These are phyloP conservation scores for Sceliomorpha sp. DNA, from an alignment of 2,888 invertebrate species.

Conservation along the genomic window DNA sequence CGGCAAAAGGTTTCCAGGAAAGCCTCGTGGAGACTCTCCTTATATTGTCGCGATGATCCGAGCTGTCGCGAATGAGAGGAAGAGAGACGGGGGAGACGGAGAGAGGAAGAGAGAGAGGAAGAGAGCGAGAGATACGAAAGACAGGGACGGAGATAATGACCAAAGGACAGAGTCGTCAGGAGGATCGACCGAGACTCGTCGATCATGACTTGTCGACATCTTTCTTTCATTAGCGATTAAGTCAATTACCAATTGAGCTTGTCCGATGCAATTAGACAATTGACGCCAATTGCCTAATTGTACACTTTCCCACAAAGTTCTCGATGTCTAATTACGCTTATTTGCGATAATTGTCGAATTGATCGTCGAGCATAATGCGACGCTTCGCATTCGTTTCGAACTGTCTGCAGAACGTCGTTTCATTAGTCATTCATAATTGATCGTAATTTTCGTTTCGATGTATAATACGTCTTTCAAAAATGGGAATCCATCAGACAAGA, in stretches of 20 bases:
- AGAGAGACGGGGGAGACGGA: too few relatives aligned
- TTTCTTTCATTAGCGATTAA: conserved; percentile 47
- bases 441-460: too few relatives aligned
- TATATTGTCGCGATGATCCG: conserved; percentile 32
- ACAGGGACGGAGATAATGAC: conserved; percentile 21
- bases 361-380: conserved; percentile 61
- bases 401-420: too few relatives aligned
- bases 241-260: conserved; percentile 48
- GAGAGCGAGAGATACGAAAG: conserved; percentile 5
- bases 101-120: conserved; percentile 24
- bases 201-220: conserved; percentile 18
- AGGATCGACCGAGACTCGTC: conserved; percentile 39
- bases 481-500: too few relatives aligned
- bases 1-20: conserved; percentile 66
- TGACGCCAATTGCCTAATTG: conserved; percentile 73
- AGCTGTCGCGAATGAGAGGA: conserved; percentile 22
- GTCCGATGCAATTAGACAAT: conserved; percentile 71
- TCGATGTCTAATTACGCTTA: conserved; percentile 69
- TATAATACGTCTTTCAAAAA: too few relatives aligned
- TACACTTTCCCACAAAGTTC: conserved; percentile 72
- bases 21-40: conserved; percentile 50
- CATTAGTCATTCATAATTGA: too few relatives aligned
- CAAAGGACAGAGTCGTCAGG: conserved; percentile 34
- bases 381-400: conserved; percentile 12
- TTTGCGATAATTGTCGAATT: conserved; percentile 76